Conservation (phyloP, 2,797 vertebrate species). For the Rhabdophis nuchalis region DNA sequence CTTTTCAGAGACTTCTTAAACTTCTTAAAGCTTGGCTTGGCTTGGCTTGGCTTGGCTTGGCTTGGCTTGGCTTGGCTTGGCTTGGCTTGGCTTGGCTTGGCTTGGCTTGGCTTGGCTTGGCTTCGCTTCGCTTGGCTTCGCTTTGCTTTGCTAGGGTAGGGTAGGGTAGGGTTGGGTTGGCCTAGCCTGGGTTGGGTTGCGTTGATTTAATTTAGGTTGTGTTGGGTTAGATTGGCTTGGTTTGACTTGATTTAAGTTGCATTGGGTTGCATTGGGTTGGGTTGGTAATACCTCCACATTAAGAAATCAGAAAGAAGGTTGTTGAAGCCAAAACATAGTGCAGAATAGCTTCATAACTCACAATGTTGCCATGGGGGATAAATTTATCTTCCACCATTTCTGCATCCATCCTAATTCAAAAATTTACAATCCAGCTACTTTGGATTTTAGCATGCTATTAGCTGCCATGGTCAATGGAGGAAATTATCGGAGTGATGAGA, state of each 20-base stretch:
- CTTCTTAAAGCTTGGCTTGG: not conserved
- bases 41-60: too few relatives aligned
- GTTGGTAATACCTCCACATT: not conserved
- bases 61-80: too few relatives aligned
- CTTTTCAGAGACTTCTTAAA: not conserved
- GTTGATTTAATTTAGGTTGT: too few relatives aligned
- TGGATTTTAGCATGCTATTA: not conserved
- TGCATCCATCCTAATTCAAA: not conserved
- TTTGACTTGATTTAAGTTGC: too few relatives aligned
- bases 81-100: too few relatives aligned
- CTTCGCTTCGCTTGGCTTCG: accelerated
- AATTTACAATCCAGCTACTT: not conserved
- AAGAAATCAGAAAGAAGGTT: not conserved
- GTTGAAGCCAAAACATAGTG: not conserved
- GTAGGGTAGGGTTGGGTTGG: too few relatives aligned
- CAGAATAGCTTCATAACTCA: not conserved
- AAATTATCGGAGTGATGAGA: not conserved
- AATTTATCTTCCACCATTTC: not conserved
- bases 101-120: too few relatives aligned
- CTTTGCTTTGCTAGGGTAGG: too few relatives aligned
- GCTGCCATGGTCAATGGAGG: not conserved
- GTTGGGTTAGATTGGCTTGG: too few relatives aligned
- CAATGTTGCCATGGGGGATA: not conserved
- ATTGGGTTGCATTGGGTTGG: too few relatives aligned
- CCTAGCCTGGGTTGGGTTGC: too few relatives aligned